These are phyloP conservation scores for Onchidella celtica DNA, from an alignment of 2,888 invertebrate genomes.

Conservation along the genomic window DNA sequence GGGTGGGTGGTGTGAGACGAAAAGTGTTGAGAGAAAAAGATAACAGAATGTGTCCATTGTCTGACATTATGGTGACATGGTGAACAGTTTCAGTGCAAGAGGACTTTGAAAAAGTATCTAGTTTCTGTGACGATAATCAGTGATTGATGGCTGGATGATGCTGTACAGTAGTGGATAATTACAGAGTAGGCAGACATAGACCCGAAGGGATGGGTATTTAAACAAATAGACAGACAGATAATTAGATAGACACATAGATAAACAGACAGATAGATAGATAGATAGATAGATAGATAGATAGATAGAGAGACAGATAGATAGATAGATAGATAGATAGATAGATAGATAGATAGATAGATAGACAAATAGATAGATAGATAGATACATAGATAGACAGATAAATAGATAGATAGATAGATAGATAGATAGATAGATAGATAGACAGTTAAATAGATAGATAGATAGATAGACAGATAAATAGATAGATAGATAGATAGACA, in stretches of 20 bases:
- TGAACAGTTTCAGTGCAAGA: too few relatives aligned
- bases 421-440: not conserved
- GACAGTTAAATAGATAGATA: not conserved
- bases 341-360: not conserved
- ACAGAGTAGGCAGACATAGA: too few relatives aligned
- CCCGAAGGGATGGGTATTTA: too few relatives aligned
- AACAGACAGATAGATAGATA: not conserved
- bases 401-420: not conserved
- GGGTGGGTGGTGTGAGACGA: too few relatives aligned
- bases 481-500: not conserved
- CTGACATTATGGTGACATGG: too few relatives aligned
- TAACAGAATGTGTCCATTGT: too few relatives aligned
- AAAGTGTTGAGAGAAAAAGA: too few relatives aligned
- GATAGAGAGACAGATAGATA: slow-evolving; percentile 9
- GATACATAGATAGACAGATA: not conserved
- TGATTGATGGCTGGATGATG: too few relatives aligned
- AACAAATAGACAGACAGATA: not conserved
- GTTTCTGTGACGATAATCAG: too few relatives aligned
- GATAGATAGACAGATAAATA: not conserved
- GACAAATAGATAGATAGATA: not conserved
- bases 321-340: slow-evolving; percentile 5
- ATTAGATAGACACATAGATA: not conserved
- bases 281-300: not conserved
- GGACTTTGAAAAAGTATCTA: too few relatives aligned
- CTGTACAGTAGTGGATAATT: too few relatives aligned